A percentile compares a stretch with the other conserved stretches of the same genome.
Conservation (phyloP, 2,888 invertebrate genomes). For the Drosophila subquinaria region DNA sequence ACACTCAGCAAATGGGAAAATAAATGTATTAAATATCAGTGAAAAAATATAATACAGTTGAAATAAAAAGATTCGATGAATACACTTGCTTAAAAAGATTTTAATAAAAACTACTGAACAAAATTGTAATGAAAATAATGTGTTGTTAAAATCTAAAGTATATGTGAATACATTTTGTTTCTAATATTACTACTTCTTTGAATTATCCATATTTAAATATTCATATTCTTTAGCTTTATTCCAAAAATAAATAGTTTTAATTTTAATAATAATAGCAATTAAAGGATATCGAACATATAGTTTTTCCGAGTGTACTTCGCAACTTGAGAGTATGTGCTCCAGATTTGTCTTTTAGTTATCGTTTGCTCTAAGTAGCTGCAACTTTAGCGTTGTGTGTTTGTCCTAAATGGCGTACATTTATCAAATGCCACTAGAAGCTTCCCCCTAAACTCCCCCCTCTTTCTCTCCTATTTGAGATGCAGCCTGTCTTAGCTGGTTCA, state of each 20-base stretch:
- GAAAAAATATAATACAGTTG: neutral
- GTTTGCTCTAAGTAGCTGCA: slow-evolving; percentile 70
- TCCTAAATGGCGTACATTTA: slow-evolving; percentile 75
- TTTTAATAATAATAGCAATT: neutral
- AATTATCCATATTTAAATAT: neutral
- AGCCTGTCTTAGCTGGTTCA: slow-evolving; percentile 41
- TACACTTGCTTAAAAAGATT: too few species aligned
- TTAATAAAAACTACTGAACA: too few species aligned
- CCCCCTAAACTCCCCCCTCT: slow-evolving; percentile 6
- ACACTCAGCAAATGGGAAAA: slow-evolving; percentile 9
- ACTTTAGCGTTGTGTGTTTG: slow-evolving; percentile 66
- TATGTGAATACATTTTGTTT: too few species aligned
- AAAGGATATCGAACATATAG: neutral
- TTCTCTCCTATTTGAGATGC: neutral
- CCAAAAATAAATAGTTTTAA: neutral
- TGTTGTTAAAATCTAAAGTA: too few species aligned
- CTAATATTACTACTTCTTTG: neutral
- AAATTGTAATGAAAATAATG: too few species aligned
- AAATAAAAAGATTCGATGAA: too few species aligned
- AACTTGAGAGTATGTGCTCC: slow-evolving; percentile 62
- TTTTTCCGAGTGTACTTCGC: slow-evolving; percentile 26
- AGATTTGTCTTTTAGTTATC: slow-evolving; percentile 66
- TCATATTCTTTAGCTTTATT: neutral
- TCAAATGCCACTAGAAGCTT: slow-evolving; percentile 65
- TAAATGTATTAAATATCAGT: neutral